Evolutionary conservation across 2,113 vertebrate species (phyloP), one percentile per base, ranked within the genome.

Genomic region (Centropristis striata): DNA sequence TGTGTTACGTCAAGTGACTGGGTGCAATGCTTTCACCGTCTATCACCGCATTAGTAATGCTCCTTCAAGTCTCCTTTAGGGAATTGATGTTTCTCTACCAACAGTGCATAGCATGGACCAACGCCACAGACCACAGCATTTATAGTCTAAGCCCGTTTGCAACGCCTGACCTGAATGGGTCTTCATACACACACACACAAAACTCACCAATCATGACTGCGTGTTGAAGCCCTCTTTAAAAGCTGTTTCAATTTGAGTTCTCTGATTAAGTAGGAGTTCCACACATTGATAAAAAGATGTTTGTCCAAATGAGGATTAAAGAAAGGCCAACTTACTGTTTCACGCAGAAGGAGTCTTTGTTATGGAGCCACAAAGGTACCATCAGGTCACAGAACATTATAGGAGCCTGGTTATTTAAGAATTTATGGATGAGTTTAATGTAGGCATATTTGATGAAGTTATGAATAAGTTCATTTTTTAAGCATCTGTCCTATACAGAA

Each of bases 1-100:
- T 36, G 50, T 57, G 59, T 75, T 16, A 18, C 37, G 27, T 78
- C 63, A 58, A 80, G 53, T 57, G 49, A 53, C 58, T 16, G 32
- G 2, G 60, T 2, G 18, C 18, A 51, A 69, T 80, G 79, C 72
- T 83, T 90, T 86, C 75, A 68, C 63, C 44, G 79, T 82, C 54
- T 15, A 20, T 75, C 75, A 67, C 11, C 21, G 10, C 58, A 71
- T 81, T 88, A 71, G 75, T 71, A 16, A 73, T 28, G 58, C 69
- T 39, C 53, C 41, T 75, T 72, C 61, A 72, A 44, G 53, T 59
- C 41, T 46, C 44, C 50, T 61, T 76, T 4, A 44, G 4, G 50
- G 47, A 44, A 74, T 11, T 49, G 8, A 63, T 66, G 50, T 55
- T 69, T 58, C 16, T 71, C 3, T 21, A 11, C 12, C 20, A 64